Conservation (phyloP, 2,888 invertebrate species). For the Pelosia muscerda region DNA sequence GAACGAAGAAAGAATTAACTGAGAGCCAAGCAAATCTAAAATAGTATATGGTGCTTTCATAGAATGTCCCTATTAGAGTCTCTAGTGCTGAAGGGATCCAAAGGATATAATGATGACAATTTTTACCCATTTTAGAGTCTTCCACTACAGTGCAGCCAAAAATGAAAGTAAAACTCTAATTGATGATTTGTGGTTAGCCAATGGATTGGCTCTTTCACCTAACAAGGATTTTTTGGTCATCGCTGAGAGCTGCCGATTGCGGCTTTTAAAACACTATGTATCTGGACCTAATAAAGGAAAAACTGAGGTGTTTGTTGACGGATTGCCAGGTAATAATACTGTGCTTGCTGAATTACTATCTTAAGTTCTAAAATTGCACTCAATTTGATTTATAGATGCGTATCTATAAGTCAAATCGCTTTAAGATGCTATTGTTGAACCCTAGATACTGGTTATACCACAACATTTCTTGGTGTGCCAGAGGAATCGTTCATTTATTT, state of each 20-base stretch:
- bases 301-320: slow-evolving; percentile 92
- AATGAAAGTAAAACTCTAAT: slow-evolving; percentile 92
- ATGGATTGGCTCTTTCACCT: slow-evolving; percentile 94
- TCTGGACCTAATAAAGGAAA: slow-evolving; percentile 94
- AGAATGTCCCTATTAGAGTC: no score
- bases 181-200: slow-evolving; percentile 93
- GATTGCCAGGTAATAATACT: slow-evolving; percentile 88
- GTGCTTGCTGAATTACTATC: not conserved
- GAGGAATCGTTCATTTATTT: no score
- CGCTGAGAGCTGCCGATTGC: slow-evolving; percentile 89
- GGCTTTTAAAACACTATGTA: slow-evolving; percentile 92
- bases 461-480: no score
- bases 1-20: no score
- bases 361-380: not conserved
- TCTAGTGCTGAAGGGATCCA: no score
- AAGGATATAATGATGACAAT: not conserved
- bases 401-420: no score
- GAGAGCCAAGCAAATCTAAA: no score
- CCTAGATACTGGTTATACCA: no score
- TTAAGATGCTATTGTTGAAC: no score
- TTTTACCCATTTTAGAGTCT: slow-evolving; percentile 86
- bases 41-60: no score
- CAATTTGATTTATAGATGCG: no score
- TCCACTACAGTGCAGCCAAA: slow-evolving; percentile 92
- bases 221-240: slow-evolving; percentile 94